These are phyloP conservation scores for Scaeva pyrastri DNA, from an alignment of 2,888 invertebrate species.

Conservation along the genomic window DNA sequence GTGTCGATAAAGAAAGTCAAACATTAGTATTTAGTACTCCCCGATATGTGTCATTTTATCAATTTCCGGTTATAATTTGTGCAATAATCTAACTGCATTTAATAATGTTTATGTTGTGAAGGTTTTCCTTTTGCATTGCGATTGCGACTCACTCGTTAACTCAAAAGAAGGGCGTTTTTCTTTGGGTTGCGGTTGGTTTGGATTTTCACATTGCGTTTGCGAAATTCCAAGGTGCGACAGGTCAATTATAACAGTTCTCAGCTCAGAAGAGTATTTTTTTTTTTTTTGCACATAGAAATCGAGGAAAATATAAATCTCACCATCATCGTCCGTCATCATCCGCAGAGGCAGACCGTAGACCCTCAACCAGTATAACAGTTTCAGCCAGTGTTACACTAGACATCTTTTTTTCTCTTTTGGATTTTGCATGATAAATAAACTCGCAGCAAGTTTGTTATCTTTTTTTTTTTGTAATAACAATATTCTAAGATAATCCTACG, in stretches of 20 bases:
- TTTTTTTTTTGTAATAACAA: conserved; percentile 36
- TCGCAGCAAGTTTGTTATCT: conserved; percentile 55
- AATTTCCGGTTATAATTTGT: conserved; percentile 4
- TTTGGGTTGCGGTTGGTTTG: neutral
- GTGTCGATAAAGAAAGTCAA: conserved; percentile 41
- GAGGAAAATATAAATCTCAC: conserved; percentile 44
- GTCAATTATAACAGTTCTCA: conserved; percentile 71
- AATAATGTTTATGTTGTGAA: neutral
- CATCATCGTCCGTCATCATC: neutral
- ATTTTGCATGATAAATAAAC: conserved; percentile 49
- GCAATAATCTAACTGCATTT: conserved; percentile 4
- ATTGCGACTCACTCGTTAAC: no score
- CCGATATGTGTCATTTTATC: neutral
- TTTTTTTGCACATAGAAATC: conserved; percentile 44
- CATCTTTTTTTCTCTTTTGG: conserved; percentile 14
- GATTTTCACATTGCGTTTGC: conserved; percentile 36
- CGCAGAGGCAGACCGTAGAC: neutral
- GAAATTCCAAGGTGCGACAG: conserved; percentile 70
- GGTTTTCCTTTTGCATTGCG: neutral
- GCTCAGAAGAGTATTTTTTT: no score
- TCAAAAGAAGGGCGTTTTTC: neutral
- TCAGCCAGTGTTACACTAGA: conserved; percentile 14
- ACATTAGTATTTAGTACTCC: neutral
- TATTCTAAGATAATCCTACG: neutral
- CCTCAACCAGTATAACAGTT: conserved; percentile 51